A percentile compares a stretch with the other conserved stretches of the same genome.
Conservation (phyloP, 2,888 invertebrate genomes). For the Brenthis ino region DNA sequence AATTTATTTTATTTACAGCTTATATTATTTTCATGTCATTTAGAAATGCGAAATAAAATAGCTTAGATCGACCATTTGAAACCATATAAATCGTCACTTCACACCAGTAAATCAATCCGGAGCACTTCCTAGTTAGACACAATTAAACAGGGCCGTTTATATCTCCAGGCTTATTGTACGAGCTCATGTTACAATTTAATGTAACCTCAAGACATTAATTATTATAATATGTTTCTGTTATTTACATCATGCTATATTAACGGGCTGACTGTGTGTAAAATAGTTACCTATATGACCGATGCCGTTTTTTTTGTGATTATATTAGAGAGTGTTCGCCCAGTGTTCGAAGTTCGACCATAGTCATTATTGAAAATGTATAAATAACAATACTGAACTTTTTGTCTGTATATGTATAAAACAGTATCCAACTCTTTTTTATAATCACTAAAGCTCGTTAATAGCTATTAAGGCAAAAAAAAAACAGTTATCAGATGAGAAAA, state of each 20-base stretch:
- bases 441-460: too few relatives aligned
- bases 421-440: too few relatives aligned
- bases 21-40: not conserved
- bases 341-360: too few relatives aligned
- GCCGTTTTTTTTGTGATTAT: too few relatives aligned
- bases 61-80: slow-evolving; percentile 4
- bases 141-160: slow-evolving; percentile 26
- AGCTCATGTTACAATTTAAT: not conserved
- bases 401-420: too few relatives aligned
- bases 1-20: too few relatives aligned
- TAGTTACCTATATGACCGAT: not conserved
- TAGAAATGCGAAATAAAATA: slow-evolving; percentile 1
- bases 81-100: slow-evolving; percentile 21
- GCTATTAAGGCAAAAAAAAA: too few relatives aligned
- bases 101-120: slow-evolving; percentile 35
- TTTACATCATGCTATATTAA: not conserved
- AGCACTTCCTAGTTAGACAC: slow-evolving; percentile 37
- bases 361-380: too few relatives aligned
- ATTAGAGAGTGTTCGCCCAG: too few relatives aligned
- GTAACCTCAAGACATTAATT: not conserved
- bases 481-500: too few relatives aligned
- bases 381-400: too few relatives aligned
- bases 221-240: not conserved
- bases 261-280: too few relatives aligned
- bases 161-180: slow-evolving; percentile 1